Conservation (phyloP, 2,113 vertebrate genomes). For the Thomomys bottae region DNA sequence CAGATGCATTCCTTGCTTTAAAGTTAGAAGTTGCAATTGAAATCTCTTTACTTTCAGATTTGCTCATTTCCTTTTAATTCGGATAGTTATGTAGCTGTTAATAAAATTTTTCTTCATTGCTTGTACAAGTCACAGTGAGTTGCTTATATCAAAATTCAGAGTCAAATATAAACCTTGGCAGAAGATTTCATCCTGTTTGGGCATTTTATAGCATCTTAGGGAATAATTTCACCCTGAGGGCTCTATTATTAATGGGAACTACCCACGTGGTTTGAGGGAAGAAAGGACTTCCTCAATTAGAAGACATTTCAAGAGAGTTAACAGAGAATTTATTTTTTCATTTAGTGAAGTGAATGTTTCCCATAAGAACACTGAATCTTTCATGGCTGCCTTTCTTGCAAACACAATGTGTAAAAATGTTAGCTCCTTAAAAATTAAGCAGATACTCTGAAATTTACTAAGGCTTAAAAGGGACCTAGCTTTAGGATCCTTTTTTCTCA, state of each 20-base stretch:
- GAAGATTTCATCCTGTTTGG: constrained; percentile 41
- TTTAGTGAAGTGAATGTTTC: constrained; percentile 76
- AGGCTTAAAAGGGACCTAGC: constrained; percentile 52
- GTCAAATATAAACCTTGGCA: constrained; percentile 51
- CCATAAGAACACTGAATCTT: constrained; percentile 77
- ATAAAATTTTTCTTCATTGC: constrained; percentile 35
- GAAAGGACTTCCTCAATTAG: constrained; percentile 60
- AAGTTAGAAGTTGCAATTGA: constrained; percentile 21
- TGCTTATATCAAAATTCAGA: constrained; percentile 41
- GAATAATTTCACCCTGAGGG: constrained; percentile 39
- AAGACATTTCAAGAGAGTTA: constrained; percentile 61
- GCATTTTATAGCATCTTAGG: constrained; percentile 50
- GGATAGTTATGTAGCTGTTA: constrained; percentile 24
- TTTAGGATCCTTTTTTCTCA: constrained; percentile 49
- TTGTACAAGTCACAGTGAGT: constrained; percentile 20
- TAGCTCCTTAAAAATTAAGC: constrained; percentile 76
- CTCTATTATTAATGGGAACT: constrained; percentile 74
- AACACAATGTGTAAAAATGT: constrained; percentile 62
- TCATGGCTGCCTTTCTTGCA: constrained; percentile 71
- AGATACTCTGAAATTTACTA: constrained; percentile 49
- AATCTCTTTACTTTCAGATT: constrained; percentile 53
- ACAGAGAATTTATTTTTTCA: constrained; percentile 63
- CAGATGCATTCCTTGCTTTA: background rate
- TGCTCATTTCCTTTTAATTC: background rate
- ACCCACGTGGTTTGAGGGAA: constrained; percentile 52